Evolutionary conservation across 2,888 invertebrate genomes (phyloP).

Genomic region (Troides helena): DNA sequence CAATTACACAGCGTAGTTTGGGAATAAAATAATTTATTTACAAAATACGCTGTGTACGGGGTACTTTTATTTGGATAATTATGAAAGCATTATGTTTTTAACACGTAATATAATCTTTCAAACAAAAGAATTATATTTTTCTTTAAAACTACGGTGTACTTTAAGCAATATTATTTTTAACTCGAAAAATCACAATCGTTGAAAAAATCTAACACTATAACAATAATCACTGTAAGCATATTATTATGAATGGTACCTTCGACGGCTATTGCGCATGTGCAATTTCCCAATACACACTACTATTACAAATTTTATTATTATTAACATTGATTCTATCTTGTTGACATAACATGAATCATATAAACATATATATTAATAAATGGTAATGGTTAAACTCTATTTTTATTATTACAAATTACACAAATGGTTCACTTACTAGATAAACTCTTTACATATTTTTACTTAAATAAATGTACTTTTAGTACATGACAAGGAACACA

Average conservation of each 20-base stretch:
- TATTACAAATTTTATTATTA: not conserved
- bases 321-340: not conserved
- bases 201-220: no score
- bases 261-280: no score
- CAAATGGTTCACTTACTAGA: slow-evolving; percentile 8
- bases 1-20: no score
- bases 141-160: not conserved
- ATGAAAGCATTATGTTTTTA: not conserved
- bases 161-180: not conserved
- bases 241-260: no score
- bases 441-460: not conserved
- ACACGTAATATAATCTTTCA: not conserved
- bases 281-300: no score
- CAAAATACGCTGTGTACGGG: not conserved
- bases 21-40: not conserved
- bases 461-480: slow-evolving; percentile 5
- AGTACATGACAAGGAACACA: not conserved
- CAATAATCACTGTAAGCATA: no score
- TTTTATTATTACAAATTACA: slow-evolving; percentile 6
- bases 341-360: not conserved
- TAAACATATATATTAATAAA: not conserved
- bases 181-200: no score
- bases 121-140: not conserved
- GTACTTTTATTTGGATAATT: not conserved
- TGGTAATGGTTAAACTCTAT: slow-evolving; percentile 4